These are phyloP conservation scores for Dione vanillae DNA, from an alignment of 2,888 invertebrate species.

Conservation along the genomic window DNA sequence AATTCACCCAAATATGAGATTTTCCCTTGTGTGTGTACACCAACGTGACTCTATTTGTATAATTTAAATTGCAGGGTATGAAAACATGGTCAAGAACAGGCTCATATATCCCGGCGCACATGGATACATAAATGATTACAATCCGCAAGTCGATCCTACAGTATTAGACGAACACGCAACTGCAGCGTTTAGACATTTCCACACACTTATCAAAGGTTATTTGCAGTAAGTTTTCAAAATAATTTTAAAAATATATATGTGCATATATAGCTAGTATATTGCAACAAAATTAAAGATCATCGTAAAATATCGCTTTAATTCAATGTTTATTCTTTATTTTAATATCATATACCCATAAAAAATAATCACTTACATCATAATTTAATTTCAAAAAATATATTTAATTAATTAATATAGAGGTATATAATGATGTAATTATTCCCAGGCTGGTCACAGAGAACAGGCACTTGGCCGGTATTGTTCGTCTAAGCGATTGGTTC, in stretches of 20 bases:
- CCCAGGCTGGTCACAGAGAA: constrained; percentile 85
- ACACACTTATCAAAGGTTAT: constrained; percentile 87
- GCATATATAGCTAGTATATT: no score
- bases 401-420: no score
- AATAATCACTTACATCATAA: no score
- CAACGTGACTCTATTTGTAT: not conserved
- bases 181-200: constrained; percentile 90
- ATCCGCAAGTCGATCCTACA: constrained; percentile 86
- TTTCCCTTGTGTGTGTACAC: no score
- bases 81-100: constrained; percentile 86
- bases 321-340: no score
- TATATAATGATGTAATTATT: no score
- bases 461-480: constrained; percentile 78
- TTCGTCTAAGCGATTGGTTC: constrained; percentile 89
- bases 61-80: constrained; percentile 67
- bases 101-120: constrained; percentile 85
- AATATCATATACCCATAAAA: not conserved
- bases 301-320: no score
- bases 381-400: no score
- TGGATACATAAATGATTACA: constrained; percentile 87
- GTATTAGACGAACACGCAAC: constrained; percentile 88
- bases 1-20: no score
- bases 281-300: no score
- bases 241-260: no score
- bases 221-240: constrained; percentile 86